These are phyloP conservation scores for Dynastes maya DNA, from an alignment of 2,888 invertebrate genomes.

Conservation along the genomic window DNA sequence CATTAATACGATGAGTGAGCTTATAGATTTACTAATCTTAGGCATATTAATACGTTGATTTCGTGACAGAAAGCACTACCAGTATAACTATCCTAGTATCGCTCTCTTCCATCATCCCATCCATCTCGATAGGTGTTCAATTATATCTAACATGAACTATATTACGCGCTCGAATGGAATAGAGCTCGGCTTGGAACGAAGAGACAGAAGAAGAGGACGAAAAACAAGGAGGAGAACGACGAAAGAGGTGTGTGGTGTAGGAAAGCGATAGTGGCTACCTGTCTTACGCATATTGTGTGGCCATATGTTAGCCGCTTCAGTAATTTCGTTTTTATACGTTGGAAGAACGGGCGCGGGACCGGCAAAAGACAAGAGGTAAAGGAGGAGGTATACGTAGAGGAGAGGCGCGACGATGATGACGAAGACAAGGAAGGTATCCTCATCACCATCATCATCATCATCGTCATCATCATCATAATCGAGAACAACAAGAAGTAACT, in stretches of 20 bases:
- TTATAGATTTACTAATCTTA: neutral
- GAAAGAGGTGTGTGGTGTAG: conserved; percentile 31
- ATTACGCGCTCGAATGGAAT: conserved; percentile 23
- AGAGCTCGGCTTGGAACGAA: neutral
- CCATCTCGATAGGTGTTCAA: conserved; percentile 42
- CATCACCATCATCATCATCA: conserved; percentile 27
- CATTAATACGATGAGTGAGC: no score
- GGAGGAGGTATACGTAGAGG: neutral
- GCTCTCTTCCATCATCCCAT: conserved; percentile 2
- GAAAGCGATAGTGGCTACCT: conserved; percentile 51
- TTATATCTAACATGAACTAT: conserved; percentile 46
- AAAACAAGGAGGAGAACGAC: conserved; percentile 10
- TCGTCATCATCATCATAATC: conserved; percentile 34
- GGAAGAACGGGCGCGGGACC: conserved; percentile 20
- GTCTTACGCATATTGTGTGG: conserved; percentile 55
- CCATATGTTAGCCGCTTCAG: conserved; percentile 53
- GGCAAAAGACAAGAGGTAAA: conserved; percentile 26
- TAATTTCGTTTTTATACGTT: conserved; percentile 52
- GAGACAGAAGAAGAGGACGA: neutral
- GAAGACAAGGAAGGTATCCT: conserved; percentile 32
- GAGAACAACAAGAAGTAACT: conserved; percentile 31
- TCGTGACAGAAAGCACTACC: conserved; percentile 10
- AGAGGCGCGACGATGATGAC: conserved; percentile 33
- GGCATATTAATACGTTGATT: conserved; percentile 14
- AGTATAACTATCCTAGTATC: neutral